A percentile compares a stretch with the other conserved stretches of the same genome.
These are phyloP conservation scores for Andrena fulva DNA, from an alignment of 2,888 invertebrate species.

Conservation along the genomic window DNA sequence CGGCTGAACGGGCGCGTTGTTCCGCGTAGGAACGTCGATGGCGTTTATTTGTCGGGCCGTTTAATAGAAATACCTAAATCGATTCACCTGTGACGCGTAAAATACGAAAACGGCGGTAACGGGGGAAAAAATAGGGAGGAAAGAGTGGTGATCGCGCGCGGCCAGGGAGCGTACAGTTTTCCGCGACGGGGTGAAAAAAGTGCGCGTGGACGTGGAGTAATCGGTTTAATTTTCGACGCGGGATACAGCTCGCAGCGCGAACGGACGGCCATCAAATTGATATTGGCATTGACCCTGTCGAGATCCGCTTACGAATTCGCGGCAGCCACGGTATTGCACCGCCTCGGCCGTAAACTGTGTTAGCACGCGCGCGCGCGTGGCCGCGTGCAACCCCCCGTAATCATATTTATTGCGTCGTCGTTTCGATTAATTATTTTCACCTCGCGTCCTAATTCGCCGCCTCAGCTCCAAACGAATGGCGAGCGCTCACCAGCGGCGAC, in stretches of 20 bases:
- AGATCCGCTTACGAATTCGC: constrained; percentile 44
- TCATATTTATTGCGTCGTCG: constrained; percentile 43
- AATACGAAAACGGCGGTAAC: constrained; percentile 10
- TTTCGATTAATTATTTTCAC: constrained; percentile 56
- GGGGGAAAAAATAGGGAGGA: background rate
- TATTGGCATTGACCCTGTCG: constrained; percentile 53
- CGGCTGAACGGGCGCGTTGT: background rate
- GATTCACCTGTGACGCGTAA: constrained; percentile 21
- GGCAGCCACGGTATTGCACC: constrained; percentile 14
- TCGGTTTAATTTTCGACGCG: constrained; percentile 25
- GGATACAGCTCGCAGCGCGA: background rate
- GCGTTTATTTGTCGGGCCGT: constrained; percentile 36
- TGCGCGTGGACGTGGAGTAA: constrained; percentile 13
- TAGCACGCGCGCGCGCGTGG: constrained; percentile 3
- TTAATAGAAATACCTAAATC: constrained; percentile 28
- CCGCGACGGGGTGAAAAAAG: background rate
- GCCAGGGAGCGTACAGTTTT: constrained; percentile 13
- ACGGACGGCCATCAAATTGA: constrained; percentile 24
- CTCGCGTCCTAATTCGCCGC: constrained; percentile 48
- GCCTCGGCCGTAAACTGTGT: constrained; percentile 23
- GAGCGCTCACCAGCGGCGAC: constrained; percentile 12
- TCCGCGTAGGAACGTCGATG: constrained; percentile 12
- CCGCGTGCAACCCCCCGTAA: constrained; percentile 28
- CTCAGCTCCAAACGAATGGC: constrained; percentile 21
- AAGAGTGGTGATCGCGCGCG: background rate